Percentiles rank a stretch among this genome's conserved stretches.
Conservation (phyloP, 2,113 vertebrate species). For the Addax nasomaculatus region DNA sequence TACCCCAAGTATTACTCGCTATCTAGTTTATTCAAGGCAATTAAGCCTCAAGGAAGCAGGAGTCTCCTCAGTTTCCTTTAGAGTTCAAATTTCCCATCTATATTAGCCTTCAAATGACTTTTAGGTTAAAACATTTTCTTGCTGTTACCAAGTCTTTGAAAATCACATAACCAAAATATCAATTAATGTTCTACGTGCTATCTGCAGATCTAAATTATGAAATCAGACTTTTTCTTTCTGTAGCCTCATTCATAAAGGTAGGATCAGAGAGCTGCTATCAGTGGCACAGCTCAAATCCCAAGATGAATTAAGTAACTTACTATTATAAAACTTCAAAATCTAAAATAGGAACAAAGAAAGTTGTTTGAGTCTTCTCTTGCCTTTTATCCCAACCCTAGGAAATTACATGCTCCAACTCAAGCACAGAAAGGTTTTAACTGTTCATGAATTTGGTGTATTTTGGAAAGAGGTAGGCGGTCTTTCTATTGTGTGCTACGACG, state of each 20-base stretch:
- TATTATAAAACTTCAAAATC: conserved; percentile 3
- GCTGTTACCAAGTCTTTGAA: neutral
- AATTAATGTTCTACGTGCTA: neutral
- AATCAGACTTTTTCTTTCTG: neutral
- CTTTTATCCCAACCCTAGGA: neutral
- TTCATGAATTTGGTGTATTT: neutral
- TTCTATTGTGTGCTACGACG: neutral
- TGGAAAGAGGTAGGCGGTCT: neutral
- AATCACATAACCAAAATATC: neutral
- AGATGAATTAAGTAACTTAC: neutral
- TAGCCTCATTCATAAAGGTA: neutral
- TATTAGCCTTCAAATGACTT: conserved; percentile 13
- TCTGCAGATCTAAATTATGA: neutral
- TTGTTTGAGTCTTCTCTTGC: neutral
- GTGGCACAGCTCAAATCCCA: neutral
- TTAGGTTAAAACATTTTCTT: conserved; percentile 21
- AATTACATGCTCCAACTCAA: neutral
- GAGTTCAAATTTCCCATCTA: conserved; percentile 18
- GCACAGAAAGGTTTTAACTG: neutral
- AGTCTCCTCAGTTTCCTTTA: neutral
- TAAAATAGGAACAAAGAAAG: neutral
- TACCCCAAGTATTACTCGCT: neutral
- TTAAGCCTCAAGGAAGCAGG: neutral
- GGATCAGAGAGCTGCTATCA: neutral
- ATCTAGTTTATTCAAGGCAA: conserved; percentile 26